Conservation (phyloP, 2,888 invertebrate genomes). For the Pteria penguin region DNA sequence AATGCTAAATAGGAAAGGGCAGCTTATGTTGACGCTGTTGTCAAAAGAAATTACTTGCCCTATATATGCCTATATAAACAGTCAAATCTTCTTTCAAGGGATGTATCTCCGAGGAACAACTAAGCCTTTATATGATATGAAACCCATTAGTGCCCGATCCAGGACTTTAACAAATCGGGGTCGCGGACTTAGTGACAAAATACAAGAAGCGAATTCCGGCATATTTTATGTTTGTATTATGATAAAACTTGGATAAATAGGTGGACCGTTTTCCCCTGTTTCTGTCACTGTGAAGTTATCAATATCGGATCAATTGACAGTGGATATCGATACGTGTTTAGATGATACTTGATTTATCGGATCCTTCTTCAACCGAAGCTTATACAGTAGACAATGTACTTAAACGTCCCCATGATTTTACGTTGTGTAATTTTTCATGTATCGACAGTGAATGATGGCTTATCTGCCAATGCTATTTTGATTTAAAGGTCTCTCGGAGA, state of each 20-base stretch:
- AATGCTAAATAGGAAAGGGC: background rate
- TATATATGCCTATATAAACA: background rate
- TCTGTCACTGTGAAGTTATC: no score
- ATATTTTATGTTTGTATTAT: no score
- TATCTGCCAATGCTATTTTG: background rate
- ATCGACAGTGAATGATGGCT: background rate
- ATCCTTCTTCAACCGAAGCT: background rate
- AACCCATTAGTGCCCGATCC: no score
- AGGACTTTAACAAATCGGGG: no score
- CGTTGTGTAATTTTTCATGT: background rate
- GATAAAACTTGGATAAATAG: no score
- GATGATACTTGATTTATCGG: background rate
- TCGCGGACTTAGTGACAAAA: no score
- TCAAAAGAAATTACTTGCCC: background rate
- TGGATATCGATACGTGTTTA: background rate
- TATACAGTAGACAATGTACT: no score
- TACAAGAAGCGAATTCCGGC: no score
- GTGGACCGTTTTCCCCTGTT: no score
- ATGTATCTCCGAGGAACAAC: background rate
- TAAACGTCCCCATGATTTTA: background rate
- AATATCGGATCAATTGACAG: background rate
- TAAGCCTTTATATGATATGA: background rate
- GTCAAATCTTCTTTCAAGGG: background rate
- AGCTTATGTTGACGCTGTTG: background rate
- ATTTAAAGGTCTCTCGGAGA: background rate